Evolutionary conservation across 2,888 invertebrate species (phyloP).

Genomic region (Troides oblongomaculatus): DNA sequence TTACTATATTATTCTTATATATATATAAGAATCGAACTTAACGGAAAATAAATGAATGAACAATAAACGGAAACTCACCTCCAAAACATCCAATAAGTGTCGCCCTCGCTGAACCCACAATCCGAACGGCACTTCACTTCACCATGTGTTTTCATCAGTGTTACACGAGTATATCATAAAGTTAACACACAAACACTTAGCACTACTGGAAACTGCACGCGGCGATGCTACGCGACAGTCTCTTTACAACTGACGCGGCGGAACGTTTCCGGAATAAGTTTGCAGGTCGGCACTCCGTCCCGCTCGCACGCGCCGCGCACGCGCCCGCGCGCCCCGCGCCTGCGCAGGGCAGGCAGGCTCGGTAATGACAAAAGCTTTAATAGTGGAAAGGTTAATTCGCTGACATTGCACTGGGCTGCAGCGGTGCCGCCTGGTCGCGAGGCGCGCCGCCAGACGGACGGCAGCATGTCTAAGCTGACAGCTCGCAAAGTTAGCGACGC

Average conservation of each 20-base stretch:
- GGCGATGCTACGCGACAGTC: slow-evolving; percentile 35
- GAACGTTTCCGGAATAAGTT: slow-evolving; percentile 37
- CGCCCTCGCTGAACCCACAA: slow-evolving; percentile 33
- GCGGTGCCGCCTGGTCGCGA: no score
- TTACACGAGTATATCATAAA: slow-evolving; percentile 16
- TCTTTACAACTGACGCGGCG: slow-evolving; percentile 49
- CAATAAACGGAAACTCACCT: slow-evolving; percentile 38
- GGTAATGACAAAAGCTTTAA: slow-evolving; percentile 27
- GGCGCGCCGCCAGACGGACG: no score
- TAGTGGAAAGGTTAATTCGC: slow-evolving; percentile 20
- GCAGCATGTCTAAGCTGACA: no score
- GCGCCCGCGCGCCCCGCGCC: slow-evolving; percentile 21
- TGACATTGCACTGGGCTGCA: slow-evolving; percentile 1
- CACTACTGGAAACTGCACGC: neutral
- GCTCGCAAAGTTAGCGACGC: no score
- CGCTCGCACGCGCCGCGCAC: slow-evolving; percentile 16
- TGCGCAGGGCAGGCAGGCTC: slow-evolving; percentile 19
- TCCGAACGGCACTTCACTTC: slow-evolving; percentile 34
- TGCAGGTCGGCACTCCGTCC: slow-evolving; percentile 27
- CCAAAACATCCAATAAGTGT: slow-evolving; percentile 42
- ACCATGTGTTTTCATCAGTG: slow-evolving; percentile 30
- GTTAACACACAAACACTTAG: slow-evolving; percentile 16
- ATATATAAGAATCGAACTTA: no score
- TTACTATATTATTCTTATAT: no score
- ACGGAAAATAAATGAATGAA: neutral